Evolutionary conservation across 2,113 vertebrate genomes (phyloP), one percentile per base, ranked within the genome.

Genomic region (Ailurus styani): DNA sequence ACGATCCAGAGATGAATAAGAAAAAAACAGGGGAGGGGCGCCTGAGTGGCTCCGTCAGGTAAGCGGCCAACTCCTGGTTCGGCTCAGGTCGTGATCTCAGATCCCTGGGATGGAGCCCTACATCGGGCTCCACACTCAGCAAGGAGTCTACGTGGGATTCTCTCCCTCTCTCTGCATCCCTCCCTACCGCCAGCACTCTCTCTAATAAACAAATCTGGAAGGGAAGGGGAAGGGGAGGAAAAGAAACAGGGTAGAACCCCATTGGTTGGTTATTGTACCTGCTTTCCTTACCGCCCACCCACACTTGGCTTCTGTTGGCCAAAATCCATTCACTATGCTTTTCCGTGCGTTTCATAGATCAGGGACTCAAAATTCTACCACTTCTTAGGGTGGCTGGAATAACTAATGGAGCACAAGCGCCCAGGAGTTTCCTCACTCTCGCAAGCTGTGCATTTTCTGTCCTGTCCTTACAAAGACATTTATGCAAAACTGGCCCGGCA

Each of bases 211-310:
- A 66, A 66, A n/a, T 31, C 60, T 64, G 31, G 13, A 14, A 31
- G 14, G 6, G 7, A 54, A 54, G 20, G 14, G 15, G 11, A 60
- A 25, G 7, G 7, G 34, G 34, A 66, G 31, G 18, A 66, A 66
- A 66, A 66, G 64, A 66, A 66, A 66, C 31, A 66, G 64, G 37
- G 12, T 29, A 27, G 50, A 79, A n/a, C 21, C n/a, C 31, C 17
- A 73, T 14, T 50, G 40, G 7, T 3, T 10, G 9, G 4, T 25
- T 27, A 34, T 4, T 2, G 5, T 0, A 18, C 27, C 62, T 27
- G 52, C 20, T 55, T 18, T 73, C 21, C 21, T 50, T 45, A 15
- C 27, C n/a, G n/a, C 45, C n/a, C 47, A 31, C 52, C 73, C 25
- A 55, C 2, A 18, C 40, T 40, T 25, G 42, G 8, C 52, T 62